A percentile compares a stretch with the other conserved stretches of the same genome.
These are phyloP conservation scores for Apomyelois bistriatella DNA, from an alignment of 2,888 invertebrate species.

Conservation along the genomic window DNA sequence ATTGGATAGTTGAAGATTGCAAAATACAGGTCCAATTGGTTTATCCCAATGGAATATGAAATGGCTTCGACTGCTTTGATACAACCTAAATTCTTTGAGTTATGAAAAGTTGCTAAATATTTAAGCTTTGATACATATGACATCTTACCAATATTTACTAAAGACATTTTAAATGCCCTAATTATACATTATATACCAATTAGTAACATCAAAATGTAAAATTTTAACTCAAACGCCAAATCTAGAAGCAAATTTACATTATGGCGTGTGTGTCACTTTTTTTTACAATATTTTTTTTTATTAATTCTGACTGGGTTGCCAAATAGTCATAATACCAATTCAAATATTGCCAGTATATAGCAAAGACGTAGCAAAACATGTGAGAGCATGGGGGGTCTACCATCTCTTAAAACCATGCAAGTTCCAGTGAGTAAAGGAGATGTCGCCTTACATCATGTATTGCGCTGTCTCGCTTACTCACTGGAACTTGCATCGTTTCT, in stretches of 20 bases:
- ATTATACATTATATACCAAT: constrained; percentile 50
- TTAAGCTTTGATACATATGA: constrained; percentile 30
- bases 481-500: no score
- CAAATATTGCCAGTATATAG: neutral
- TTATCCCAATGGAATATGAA: constrained; percentile 58
- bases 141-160: constrained; percentile 69
- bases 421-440: no score
- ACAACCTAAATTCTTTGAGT: constrained; percentile 66
- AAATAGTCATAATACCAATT: neutral
- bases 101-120: constrained; percentile 35
- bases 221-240: constrained; percentile 75
- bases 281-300: constrained; percentile 57
- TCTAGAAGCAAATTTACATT: constrained; percentile 76
- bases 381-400: no score
- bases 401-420: no score
- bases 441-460: no score
- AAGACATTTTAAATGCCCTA: constrained; percentile 71
- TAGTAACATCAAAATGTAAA: constrained; percentile 63
- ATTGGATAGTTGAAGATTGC: constrained; percentile 24
- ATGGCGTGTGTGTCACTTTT: constrained; percentile 80
- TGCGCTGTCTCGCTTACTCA: no score
- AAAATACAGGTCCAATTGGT: constrained; percentile 44
- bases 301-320: constrained; percentile 26
- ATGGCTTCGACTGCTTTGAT: constrained; percentile 73
- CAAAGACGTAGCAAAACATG: neutral